Conservation (phyloP, 2,113 vertebrate species). For the Gracilinanus agilis region DNA sequence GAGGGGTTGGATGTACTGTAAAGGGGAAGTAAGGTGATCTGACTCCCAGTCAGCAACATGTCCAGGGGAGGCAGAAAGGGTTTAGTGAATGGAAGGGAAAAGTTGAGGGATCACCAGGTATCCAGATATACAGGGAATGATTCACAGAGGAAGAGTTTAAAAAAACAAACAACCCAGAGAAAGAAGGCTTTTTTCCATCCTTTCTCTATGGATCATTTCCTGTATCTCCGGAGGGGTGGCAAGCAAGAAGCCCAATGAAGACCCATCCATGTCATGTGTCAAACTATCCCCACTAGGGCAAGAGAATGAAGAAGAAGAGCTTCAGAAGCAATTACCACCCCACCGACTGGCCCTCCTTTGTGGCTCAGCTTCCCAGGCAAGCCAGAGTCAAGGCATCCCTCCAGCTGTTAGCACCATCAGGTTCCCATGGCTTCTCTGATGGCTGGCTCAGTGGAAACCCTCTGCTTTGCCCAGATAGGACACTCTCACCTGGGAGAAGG, state of each 20-base stretch:
- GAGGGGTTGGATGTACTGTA: not conserved
- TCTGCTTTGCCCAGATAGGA: fast-evolving
- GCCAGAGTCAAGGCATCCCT: not conserved
- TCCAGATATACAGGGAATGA: not conserved
- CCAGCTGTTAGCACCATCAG: not conserved
- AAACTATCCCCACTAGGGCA: not conserved
- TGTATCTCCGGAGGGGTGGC: not conserved
- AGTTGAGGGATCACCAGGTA: not conserved
- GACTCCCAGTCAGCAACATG: not conserved
- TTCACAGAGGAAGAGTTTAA: too few relatives aligned
- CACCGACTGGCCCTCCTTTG: not conserved
- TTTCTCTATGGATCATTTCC: not conserved
- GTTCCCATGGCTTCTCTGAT: not conserved
- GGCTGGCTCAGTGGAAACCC: too few relatives aligned
- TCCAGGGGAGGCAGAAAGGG: not conserved
- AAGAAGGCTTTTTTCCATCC: not conserved
- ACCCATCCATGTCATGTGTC: not conserved
- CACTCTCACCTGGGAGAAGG: conserved; percentile 92
- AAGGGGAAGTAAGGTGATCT: not conserved
- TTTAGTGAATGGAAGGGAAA: not conserved
- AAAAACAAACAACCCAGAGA: too few relatives aligned
- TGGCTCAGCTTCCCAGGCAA: not conserved
- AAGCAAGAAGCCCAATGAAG: not conserved
- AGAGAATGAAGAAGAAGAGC: not conserved
- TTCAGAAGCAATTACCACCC: not conserved